Base-by-base conservation (phyloP, 2,113 vertebrate genomes). In the Telmatochromis bifrenatus region DNA sequence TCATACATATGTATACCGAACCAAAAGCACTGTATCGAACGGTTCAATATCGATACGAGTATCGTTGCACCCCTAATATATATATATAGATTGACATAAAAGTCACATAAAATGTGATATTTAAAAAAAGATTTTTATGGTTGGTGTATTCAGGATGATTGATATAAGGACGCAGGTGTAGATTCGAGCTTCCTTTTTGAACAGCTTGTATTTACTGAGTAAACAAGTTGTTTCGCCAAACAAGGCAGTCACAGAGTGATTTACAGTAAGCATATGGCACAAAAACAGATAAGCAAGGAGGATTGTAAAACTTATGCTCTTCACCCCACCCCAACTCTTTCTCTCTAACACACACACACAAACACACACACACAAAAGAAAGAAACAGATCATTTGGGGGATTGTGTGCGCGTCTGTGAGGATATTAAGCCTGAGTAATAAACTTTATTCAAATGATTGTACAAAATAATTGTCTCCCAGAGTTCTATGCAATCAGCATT, bases 401-500 rank as follows among this genome's bases (percentile, higher is more conserved):
- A 26, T 39, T 73, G 15, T 81, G 4, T 65, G 28, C 4, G 28
- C 10, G 47, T 68, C 28, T 85, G 73, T 55, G 35, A 65, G 45
- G 37, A 54, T 39, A 55, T 83, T 81, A 81, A 39, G 54, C 11
- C 23, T 47, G 75, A 81, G 80, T 54, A 65, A 85, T 79, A 77
- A 81, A 45, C 62, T 82, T 85, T 21, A 15, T 28, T 84, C 54
- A 42, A 33, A 65, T 68, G 35, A 84, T 11, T 1, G 10, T 7
- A 79, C 26, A 62, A 73, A 84, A 56, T 70, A 62, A 86, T 82
- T 60, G 81, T 45, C 55, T 89, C 62, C 31, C 5, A 19, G 73
- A 21, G 45, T 55, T 82, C 9, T 26, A 10, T 79, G 86, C 79
- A 70, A 49, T 85, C 53, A 23, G 23, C 19, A 39, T 55, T 55